Conservation (phyloP, 2,888 invertebrate genomes). For the Oligia latruncula region DNA sequence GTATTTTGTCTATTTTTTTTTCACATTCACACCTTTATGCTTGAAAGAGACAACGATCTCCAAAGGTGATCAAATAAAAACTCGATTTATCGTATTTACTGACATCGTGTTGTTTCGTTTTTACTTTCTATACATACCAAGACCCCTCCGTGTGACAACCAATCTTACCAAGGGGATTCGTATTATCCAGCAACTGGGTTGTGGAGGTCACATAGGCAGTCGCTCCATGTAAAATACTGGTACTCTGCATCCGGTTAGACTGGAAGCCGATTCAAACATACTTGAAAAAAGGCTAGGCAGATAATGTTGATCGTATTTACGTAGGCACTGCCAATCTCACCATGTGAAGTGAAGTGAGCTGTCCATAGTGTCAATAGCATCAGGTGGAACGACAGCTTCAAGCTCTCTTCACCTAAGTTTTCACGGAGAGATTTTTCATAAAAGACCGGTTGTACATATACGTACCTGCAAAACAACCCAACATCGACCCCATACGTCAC, state of each 20-base stretch:
- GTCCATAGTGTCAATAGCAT: neutral
- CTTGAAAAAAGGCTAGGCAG: no score
- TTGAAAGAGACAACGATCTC: neutral
- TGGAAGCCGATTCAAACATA: no score
- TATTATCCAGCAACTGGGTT: no score
- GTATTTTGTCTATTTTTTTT: neutral
- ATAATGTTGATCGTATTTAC: no score
- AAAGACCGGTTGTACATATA: neutral
- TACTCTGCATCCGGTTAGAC: no score
- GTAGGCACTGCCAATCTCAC: neutral
- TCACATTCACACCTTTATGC: neutral
- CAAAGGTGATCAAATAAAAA: neutral
- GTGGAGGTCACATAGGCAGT: no score
- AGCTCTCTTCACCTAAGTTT: neutral
- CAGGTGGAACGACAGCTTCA: neutral
- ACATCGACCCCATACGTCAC: slow-evolving; percentile 45
- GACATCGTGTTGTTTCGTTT: no score
- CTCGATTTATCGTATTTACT: neutral
- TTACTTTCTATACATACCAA: no score
- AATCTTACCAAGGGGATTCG: no score
- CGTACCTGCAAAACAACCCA: slow-evolving; percentile 23
- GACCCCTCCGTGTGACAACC: no score
- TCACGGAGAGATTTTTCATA: neutral
- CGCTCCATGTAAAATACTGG: no score
- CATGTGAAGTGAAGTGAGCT: neutral